Percentiles rank a stretch among this genome's conserved stretches.
Conservation (phyloP, 2,797 vertebrate species). For the Ptychadena robeensis region DNA sequence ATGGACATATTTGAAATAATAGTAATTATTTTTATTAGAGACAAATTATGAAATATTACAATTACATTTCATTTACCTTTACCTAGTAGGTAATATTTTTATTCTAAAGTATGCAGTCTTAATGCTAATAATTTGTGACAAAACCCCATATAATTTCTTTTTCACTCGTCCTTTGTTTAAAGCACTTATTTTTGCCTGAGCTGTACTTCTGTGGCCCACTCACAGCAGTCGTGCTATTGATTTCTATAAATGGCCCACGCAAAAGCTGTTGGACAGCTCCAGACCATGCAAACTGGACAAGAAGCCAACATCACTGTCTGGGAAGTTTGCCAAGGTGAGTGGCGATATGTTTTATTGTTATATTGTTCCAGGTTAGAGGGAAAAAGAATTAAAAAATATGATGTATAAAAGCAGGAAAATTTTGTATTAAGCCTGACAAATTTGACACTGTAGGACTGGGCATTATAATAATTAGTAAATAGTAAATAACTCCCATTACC, state of each 20-base stretch:
- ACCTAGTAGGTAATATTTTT: too few relatives aligned
- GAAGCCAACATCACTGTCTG: slow-evolving; percentile 28
- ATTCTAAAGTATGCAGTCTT: too few relatives aligned
- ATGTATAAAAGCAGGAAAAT: neutral
- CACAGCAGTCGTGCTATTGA: slow-evolving; percentile 23
- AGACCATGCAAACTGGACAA: slow-evolving; percentile 19
- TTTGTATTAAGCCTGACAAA: neutral
- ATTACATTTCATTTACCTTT: too few relatives aligned
- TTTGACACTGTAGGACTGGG: too few relatives aligned
- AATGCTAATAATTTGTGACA: neutral
- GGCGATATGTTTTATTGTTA: slow-evolving; percentile 28
- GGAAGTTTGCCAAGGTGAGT: slow-evolving; percentile 13
- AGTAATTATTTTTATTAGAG: too few relatives aligned
- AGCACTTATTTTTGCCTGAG: slow-evolving; percentile 4
- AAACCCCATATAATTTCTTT: neutral
- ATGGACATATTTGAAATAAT: too few relatives aligned
- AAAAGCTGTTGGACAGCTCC: slow-evolving; percentile 37
- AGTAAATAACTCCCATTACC: neutral
- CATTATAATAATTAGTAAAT: too few relatives aligned
- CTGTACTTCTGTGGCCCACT: slow-evolving; percentile 4
- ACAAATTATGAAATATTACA: too few relatives aligned
- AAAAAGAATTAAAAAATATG: neutral
- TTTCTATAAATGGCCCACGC: slow-evolving; percentile 45
- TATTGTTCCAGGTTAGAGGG: neutral
- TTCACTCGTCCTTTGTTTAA: neutral